Evolutionary conservation across 2,797 vertebrate genomes (phyloP).

Genomic region (Coregonus sp.): DNA sequence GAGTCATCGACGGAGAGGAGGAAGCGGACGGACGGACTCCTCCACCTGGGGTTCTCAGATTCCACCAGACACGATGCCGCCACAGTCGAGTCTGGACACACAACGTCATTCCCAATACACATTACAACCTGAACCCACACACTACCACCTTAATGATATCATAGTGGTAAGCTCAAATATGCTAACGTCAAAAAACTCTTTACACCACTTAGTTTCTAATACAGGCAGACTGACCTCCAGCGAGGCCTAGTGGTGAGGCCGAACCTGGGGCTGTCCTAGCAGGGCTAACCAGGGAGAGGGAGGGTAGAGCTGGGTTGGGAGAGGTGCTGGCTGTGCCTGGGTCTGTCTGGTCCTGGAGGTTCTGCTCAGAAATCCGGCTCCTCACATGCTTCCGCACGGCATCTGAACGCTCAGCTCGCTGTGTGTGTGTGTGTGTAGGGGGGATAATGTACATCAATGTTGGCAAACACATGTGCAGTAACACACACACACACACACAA

Average conservation of each 20-base stretch:
- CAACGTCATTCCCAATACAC: not conserved
- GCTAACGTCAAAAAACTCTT: not conserved
- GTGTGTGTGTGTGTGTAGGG: not conserved
- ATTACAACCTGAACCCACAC: not conserved
- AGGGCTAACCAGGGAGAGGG: not conserved
- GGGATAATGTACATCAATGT: not conserved
- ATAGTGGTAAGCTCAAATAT: not conserved
- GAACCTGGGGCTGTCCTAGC: not conserved
- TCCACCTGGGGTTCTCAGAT: constrained; percentile 19
- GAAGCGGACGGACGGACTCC: constrained; percentile 36
- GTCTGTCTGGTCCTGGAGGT: constrained; percentile 34
- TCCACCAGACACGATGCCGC: constrained; percentile 5
- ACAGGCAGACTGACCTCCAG: constrained; percentile 39
- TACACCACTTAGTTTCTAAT: not conserved
- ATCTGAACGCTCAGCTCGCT: constrained; percentile 75
- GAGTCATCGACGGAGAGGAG: constrained; percentile 38
- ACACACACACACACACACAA: not conserved
- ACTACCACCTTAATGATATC: not conserved
- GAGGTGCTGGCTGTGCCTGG: constrained; percentile 25
- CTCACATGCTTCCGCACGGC: constrained; percentile 60
- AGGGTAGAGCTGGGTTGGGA: constrained; percentile 19
- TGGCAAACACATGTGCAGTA: not conserved
- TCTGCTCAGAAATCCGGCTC: constrained; percentile 57
- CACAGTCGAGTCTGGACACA: constrained; percentile 28
- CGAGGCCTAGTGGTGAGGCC: constrained; percentile 9